Evolutionary conservation across 2,888 invertebrate species (phyloP), one percentile per base, ranked within the genome.

Genomic region (Dryobota labecula): DNA sequence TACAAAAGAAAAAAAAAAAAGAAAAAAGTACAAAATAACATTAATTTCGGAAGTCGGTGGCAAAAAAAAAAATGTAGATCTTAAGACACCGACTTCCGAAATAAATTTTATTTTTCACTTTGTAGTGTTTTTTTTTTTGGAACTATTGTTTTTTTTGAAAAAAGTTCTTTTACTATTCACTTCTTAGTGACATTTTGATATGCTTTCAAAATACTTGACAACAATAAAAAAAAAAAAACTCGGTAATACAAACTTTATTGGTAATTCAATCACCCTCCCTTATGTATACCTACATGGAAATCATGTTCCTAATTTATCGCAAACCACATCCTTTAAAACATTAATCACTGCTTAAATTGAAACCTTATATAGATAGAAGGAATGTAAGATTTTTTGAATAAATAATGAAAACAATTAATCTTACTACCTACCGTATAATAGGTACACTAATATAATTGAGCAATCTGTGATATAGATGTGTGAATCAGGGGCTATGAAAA

Each of bases 231-330:
- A 36, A 47, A 54, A 53, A 70, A 54, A 67, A 53, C 15, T 73
- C 64, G 70, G 70, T 80, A 78, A 77, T 60, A 76, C 65, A 71
- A 73, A 73, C 53, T 84, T 85, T 77, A 85, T 84, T 85, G 66
- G 60, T 73, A 78, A 67, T 63, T 61, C 49, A 72, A 72, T 69
- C 51, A 70, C 73, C 63, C 45, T 68, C 60, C 49, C 61, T 36
- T 73, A 74, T 38, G 47, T 72, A 74, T 33, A 60, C 68, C 71
- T 51, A 76, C 73, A 77, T 62, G 64, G 65, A 58, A 70, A 67
- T 60, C 62, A 74, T 49, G 51, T 70, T 70, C 60, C 54, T 69
- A 62, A 78, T 70, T 72, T 77, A 77, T 78, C 70, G 85, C 76
- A 84, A 86, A 82, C 76, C 78, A 74, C 78, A 49, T 66, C 38